Base-by-base conservation (phyloP, 2,113 vertebrate genomes). In the Gallinago jamesoni region DNA sequence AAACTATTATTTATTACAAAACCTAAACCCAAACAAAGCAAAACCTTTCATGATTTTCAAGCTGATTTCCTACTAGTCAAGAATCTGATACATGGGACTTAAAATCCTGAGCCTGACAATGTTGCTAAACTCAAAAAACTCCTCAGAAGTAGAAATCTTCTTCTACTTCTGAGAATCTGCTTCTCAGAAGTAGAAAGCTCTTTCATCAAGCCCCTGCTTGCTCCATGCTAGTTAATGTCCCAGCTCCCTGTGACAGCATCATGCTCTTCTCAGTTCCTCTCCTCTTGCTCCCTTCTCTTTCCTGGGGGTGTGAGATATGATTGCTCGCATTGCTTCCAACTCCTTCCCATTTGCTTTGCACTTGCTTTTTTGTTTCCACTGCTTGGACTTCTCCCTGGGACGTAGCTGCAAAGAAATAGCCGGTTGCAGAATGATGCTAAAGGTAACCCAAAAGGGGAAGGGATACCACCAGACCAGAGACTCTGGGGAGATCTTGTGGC, bases 291-390 rank as follows among this genome's bases (percentile, higher is more conserved):
- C 69, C 41, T 67, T 84, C 52, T 84, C 9, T 37, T 55, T 41
- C 43, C 47, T 5, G 1, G 12, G 0, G 0, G 17, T 6, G 17
- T 50, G 47, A 59, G 52, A 50, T 23, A 11, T 68, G 57, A 84
- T 25, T 0, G 0, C 27, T 87, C 2, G 1, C 12, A 1, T 25
- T n/a, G 31, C 62, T 87, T 18, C 45, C 39, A 52, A 68, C 9
- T 20, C 48, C 20, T 75, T 80, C 45, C 47, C 16, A 4, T 74
- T 84, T 57, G 24, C 41, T 88, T 83, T 76, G 31, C n/a, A 18
- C 12, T 89, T 74, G 11, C 28, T 43, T 55, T 70, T 68, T 68
- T 2, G 0, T 68, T 90, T 79, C 30, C 30, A 2, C 12, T 45
- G 19, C 47, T 80, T 13, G 17, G 28, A 37, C 55, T 90, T 83